Evolutionary conservation across 2,888 invertebrate species (phyloP), one percentile per base, ranked within the genome.

Genomic region (Poecilobothrus nobilitatus): DNA sequence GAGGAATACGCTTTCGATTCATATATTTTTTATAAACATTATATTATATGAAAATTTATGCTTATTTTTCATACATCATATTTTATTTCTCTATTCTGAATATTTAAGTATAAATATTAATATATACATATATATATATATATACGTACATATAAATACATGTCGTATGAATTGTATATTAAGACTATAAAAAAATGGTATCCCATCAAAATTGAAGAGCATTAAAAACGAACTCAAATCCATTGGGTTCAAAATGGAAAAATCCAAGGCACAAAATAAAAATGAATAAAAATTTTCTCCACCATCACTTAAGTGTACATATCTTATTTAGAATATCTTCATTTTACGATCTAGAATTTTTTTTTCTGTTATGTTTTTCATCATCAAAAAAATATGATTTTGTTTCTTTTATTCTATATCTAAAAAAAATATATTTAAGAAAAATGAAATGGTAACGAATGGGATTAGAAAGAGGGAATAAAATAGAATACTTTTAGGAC

Each of bases 11-110:
- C 27, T 27, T 27, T 27, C 5, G 27, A 27, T 27, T 27, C 5
- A 4, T 4, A 10, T 37, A 7, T 37, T 8, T 37, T 37, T 12
- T 37, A 12, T 37, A 37, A 37, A 37, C 8, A 37, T 37, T 12
- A n/a, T 27, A 37, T 53, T n/a, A 53, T 1, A 53, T 53, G 53
- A 53, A 53, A 53, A 53, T 53, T 53, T 53, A 53, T 53, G 53
- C 53, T n/a, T 53, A 53, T 53, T 53, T 53, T 53, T 53, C 53
- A 53, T 18, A 53, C 53, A 53, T 53, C n/a, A 53, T 53, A 53
- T 53, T 53, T 53, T 53, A 53, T 53, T 53, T 53, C 15, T 37
- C n/a, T 53, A 2, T 53, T 53, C 53, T 53, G 41, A 41, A 41
- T 41, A 41, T 41, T 6, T 41, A 41, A 41, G 41, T 41, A n/a